Percentiles rank a stretch among this genome's conserved stretches.
Evolutionary conservation across 2,797 vertebrate species (phyloP).

Genomic region (Lepilemur ruficaudatus): DNA sequence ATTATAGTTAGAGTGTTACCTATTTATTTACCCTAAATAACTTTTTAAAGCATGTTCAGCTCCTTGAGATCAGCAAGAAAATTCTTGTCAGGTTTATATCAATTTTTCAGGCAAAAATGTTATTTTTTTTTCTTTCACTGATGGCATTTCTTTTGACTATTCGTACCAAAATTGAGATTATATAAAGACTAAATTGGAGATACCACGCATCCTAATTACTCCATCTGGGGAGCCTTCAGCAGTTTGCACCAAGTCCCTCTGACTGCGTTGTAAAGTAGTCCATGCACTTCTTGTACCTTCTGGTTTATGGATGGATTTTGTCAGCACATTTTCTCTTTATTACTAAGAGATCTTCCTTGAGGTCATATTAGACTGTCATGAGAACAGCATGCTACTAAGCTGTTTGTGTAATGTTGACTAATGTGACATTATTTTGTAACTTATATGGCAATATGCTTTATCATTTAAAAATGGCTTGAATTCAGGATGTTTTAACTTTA

Average conservation of each 20-base stretch:
- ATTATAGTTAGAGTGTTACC: background rate
- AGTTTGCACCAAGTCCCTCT: background rate
- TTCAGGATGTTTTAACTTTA: slow-evolving; percentile 6
- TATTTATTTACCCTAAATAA: background rate
- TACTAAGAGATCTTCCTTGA: slow-evolving; percentile 10
- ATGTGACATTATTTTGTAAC: background rate
- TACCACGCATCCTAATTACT: background rate
- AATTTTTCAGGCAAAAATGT: slow-evolving; percentile 8
- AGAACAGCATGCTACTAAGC: background rate
- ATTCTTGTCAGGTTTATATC: background rate
- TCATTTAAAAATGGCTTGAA: background rate
- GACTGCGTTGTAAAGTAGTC: background rate
- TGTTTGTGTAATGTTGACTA: slow-evolving; percentile 37
- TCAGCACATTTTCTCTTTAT: slow-evolving; percentile 16
- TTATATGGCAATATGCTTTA: background rate
- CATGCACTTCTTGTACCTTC: background rate
- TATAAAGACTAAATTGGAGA: background rate
- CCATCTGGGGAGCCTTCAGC: background rate
- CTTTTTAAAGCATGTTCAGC: background rate
- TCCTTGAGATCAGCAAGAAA: background rate
- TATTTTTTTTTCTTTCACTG: background rate
- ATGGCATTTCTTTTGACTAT: background rate
- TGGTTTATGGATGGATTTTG: background rate
- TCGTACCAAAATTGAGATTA: background rate
- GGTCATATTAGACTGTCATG: background rate